Evolutionary conservation across 2,888 invertebrate genomes (phyloP).

Genomic region (Cryptocheilus praepositus): DNA sequence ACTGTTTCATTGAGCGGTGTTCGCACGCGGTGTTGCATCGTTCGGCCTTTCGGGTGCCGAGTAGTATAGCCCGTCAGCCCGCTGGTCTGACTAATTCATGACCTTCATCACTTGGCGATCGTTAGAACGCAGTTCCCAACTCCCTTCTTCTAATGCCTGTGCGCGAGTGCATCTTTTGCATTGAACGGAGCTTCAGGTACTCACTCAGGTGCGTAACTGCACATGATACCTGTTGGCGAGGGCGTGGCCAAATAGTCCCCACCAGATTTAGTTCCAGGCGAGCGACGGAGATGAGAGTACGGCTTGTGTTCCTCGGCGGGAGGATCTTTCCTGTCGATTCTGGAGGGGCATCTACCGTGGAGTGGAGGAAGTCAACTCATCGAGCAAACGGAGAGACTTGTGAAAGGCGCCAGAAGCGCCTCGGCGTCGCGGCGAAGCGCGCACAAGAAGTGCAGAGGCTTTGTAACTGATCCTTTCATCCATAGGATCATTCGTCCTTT

Average conservation of each 20-base stretch:
- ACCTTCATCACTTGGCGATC: conserved; percentile 14
- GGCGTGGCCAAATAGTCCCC: conserved; percentile 35
- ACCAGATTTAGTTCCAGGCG: conserved; percentile 1
- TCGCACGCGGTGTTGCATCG: too few species aligned
- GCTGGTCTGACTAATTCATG: conserved; percentile 26
- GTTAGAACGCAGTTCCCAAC: conserved; percentile 10
- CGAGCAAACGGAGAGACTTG: conserved; percentile 8
- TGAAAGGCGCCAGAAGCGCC: conserved; percentile 34
- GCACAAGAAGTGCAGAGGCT: neutral
- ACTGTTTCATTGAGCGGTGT: too few species aligned
- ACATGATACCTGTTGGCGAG: conserved; percentile 24
- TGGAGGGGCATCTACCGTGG: conserved; percentile 27
- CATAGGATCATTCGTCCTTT: too few species aligned
- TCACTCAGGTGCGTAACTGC: conserved; percentile 11
- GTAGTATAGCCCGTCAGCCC: conserved; percentile 1
- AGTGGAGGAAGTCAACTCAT: conserved; percentile 23
- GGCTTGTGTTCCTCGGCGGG: conserved; percentile 15
- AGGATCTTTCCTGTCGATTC: conserved; percentile 27
- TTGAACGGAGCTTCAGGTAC: neutral
- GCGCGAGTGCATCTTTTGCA: neutral
- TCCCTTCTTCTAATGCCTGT: conserved; percentile 1
- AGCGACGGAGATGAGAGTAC: conserved; percentile 28
- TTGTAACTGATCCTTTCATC: too few species aligned
- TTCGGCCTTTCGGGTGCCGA: neutral
- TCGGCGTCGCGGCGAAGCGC: conserved; percentile 22